phyloP scores from a whole-genome alignment of 2,888 invertebrate genomes.

The Microctonus aethiopoides region DNA sequence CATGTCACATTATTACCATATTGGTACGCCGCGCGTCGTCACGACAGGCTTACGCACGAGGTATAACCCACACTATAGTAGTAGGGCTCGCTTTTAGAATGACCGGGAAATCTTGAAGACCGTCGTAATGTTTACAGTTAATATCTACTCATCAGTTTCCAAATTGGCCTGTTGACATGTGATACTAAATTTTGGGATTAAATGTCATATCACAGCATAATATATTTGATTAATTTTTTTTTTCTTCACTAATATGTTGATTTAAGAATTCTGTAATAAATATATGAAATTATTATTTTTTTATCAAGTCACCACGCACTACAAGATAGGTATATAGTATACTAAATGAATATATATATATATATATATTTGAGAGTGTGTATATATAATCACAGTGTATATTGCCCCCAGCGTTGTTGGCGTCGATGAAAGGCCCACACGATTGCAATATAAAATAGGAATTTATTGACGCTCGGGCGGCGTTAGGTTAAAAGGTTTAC shows the following conservation, averaged over 20 bases:
- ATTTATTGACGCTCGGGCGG: slow-evolving; percentile 58
- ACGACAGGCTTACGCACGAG: slow-evolving; percentile 54
- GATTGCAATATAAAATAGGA: slow-evolving; percentile 59
- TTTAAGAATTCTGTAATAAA: neutral
- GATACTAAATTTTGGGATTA: neutral
- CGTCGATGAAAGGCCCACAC: slow-evolving; percentile 2
- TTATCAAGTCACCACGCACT: neutral
- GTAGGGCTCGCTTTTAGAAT: neutral
- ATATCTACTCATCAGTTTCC: slow-evolving; percentile 14
- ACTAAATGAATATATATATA: too few species aligned
- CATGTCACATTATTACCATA: slow-evolving; percentile 66
- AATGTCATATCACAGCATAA: neutral
- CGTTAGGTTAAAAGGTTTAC: slow-evolving; percentile 64
- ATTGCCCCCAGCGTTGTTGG: neutral
- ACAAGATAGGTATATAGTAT: neutral
- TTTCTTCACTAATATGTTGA: neutral
- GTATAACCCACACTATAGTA: slow-evolving; percentile 7
- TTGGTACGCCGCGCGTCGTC: slow-evolving; percentile 62
- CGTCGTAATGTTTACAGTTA: slow-evolving; percentile 29
- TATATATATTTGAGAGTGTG: neutral
- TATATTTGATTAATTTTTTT: neutral
- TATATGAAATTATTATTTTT: neutral
- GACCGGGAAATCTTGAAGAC: slow-evolving; percentile 19
- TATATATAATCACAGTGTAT: neutral
- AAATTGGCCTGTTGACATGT: slow-evolving; percentile 26